Conservation (phyloP, 1,140 invertebrate genomes). For the Cydia splendana region DNA sequence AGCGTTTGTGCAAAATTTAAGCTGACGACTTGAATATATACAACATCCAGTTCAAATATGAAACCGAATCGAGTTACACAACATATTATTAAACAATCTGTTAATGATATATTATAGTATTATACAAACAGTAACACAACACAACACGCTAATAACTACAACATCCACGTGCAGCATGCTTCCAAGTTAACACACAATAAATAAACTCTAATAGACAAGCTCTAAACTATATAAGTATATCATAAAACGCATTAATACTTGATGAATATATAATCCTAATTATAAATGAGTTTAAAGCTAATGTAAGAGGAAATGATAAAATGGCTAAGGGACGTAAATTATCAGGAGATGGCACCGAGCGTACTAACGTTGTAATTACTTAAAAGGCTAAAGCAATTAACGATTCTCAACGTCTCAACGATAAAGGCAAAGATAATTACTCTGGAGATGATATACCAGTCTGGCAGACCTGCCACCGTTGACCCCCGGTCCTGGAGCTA, state of each 20-base stretch:
- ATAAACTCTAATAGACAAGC: constrained; percentile 56
- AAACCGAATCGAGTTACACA: constrained; percentile 43
- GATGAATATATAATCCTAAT: constrained; percentile 49
- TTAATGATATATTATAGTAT: constrained; percentile 39
- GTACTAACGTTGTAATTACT: constrained; percentile 54
- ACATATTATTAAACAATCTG: constrained; percentile 32
- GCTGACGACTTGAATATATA: constrained; percentile 28
- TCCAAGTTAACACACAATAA: constrained; percentile 54
- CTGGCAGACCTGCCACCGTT: constrained; percentile 60
- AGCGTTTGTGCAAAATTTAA: constrained; percentile 34
- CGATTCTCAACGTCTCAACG: constrained; percentile 36
- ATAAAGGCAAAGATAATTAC: constrained; percentile 29
- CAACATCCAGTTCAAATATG: constrained; percentile 37
- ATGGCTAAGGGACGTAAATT: constrained; percentile 41
- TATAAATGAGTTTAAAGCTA: constrained; percentile 43
- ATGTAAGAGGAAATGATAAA: constrained; percentile 45
- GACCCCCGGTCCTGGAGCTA: constrained; percentile 70
- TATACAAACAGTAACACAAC: constrained; percentile 25
- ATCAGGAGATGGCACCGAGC: constrained; percentile 49
- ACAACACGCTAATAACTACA: constrained; percentile 33
- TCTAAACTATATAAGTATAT: constrained; percentile 40
- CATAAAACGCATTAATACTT: constrained; percentile 35
- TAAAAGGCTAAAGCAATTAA: constrained; percentile 42
- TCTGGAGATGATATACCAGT: constrained; percentile 47
- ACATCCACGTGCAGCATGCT: constrained; percentile 69